Percentiles rank a stretch among this genome's conserved stretches.
Evolutionary conservation across 2,797 vertebrate species (phyloP).

Genomic region (Urophycis tenuis): DNA sequence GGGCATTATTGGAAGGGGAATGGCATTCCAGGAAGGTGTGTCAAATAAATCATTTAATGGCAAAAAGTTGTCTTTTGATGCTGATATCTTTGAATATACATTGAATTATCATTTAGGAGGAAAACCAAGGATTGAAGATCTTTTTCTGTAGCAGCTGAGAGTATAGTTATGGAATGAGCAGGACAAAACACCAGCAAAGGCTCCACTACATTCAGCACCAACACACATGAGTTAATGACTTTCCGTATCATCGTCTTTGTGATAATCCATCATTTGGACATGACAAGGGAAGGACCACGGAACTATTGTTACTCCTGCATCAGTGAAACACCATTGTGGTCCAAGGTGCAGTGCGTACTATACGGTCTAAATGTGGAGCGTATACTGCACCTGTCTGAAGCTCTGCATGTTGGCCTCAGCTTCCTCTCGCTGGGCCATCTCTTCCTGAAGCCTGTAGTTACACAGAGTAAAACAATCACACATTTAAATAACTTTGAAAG

Average conservation of each 20-base stretch:
- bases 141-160: not conserved
- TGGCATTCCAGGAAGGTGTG: not conserved
- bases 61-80: not conserved
- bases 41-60: slow-evolving; percentile 6
- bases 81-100: not conserved
- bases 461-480: slow-evolving; percentile 4
- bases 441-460: slow-evolving; percentile 82
- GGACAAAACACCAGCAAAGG: not conserved
- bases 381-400: slow-evolving; percentile 85
- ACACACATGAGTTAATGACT: not conserved
- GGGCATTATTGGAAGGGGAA: not conserved
- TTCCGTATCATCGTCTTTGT: too few species aligned
- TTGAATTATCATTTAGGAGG: not conserved
- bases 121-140: not conserved
- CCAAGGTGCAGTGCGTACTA: not conserved
- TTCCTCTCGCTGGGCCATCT: slow-evolving; percentile 86
- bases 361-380: slow-evolving; percentile 6
- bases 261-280: not conserved
- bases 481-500: not conserved
- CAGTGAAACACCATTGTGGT: not conserved
- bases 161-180: not conserved
- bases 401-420: slow-evolving; percentile 84
- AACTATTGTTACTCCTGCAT: not conserved
- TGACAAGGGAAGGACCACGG: not conserved
- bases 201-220: not conserved